These are phyloP conservation scores for Apotomis turbidana DNA, from an alignment of 2,888 invertebrate genomes.

Conservation along the genomic window DNA sequence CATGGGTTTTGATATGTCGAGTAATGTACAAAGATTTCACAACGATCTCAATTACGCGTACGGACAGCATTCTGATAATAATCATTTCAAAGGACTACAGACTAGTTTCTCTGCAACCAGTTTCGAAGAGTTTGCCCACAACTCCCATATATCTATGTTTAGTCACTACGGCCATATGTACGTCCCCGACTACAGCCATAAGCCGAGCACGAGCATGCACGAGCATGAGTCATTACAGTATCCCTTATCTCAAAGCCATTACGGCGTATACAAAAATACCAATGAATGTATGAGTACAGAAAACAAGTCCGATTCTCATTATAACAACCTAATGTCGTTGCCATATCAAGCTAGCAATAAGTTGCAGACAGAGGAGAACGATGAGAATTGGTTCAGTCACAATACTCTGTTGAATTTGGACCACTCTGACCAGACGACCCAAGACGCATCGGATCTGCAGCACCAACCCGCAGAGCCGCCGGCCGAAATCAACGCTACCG, in stretches of 20 bases:
- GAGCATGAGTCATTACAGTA: conserved; percentile 69
- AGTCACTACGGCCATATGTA: conserved; percentile 81
- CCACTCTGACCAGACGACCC: conserved; percentile 67
- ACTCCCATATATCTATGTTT: conserved; percentile 78
- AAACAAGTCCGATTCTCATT: conserved; percentile 80
- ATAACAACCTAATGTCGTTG: conserved; percentile 86
- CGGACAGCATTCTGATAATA: conserved; percentile 64
- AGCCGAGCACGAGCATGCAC: conserved; percentile 62
- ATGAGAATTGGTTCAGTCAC: conserved; percentile 80
- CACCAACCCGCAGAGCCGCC: conserved; percentile 54
- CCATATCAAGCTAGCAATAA: conserved; percentile 86
- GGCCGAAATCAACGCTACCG: conserved; percentile 57
- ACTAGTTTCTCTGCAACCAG: conserved; percentile 76
- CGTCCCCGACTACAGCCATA: conserved; percentile 73
- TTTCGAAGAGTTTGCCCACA: conserved; percentile 83
- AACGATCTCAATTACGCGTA: conserved; percentile 78
- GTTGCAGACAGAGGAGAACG: conserved; percentile 85
- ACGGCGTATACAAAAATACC: conserved; percentile 73
- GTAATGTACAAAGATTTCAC: conserved; percentile 73
- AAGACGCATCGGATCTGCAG: conserved; percentile 63
- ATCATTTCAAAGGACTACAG: conserved; percentile 72
- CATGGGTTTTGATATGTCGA: conserved; percentile 69
- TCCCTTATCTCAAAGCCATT: conserved; percentile 67
- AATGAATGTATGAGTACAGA: conserved; percentile 74
- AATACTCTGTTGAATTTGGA: conserved; percentile 72